phyloP scores from a whole-genome alignment of 2,888 invertebrate species.

The Zhuqinia jingwanae region DNA sequence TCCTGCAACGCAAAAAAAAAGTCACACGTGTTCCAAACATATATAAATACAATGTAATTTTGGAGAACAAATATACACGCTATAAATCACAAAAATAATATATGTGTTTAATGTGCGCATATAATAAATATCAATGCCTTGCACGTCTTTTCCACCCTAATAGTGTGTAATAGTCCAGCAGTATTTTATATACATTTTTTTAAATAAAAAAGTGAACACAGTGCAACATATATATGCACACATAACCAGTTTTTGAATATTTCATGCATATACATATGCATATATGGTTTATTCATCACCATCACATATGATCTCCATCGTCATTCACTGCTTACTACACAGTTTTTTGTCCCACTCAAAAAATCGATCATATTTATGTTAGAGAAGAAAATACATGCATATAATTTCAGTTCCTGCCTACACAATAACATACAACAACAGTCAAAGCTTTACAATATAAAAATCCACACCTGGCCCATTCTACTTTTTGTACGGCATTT shows the following conservation, averaged over 20 bases:
- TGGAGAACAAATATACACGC: not conserved
- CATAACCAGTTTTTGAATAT: not conserved
- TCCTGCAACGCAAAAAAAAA: not conserved
- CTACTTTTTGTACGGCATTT: not conserved
- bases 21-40: not conserved
- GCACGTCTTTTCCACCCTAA: not conserved
- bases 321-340: not conserved
- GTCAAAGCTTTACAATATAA: too few species aligned
- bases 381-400: not conserved
- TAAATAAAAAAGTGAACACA: too few species aligned
- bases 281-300: not conserved
- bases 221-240: constrained; percentile 2
- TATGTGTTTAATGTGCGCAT: too few species aligned
- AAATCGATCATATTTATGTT: constrained; percentile 10
- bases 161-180: too few species aligned
- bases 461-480: not conserved
- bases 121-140: too few species aligned
- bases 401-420: not conserved
- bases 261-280: not conserved
- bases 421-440: not conserved
- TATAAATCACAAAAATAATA: not conserved
- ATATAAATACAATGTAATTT: not conserved
- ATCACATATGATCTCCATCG: too few species aligned
- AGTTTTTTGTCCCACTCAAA: not conserved
- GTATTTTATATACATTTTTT: too few species aligned